Evolutionary conservation across 2,113 vertebrate genomes (phyloP).

Genomic region (Crotalus horridus): DNA sequence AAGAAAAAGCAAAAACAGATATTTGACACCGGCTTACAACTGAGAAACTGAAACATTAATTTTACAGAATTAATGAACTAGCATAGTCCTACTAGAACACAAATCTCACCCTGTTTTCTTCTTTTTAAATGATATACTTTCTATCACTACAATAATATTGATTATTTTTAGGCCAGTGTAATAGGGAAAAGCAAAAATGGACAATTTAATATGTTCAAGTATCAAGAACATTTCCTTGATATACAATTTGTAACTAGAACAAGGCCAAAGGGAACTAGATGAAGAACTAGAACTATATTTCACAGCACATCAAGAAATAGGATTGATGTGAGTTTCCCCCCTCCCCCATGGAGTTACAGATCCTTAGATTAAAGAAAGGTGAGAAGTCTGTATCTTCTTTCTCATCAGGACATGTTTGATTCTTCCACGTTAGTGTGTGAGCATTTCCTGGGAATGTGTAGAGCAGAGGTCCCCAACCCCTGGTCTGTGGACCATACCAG

Average conservation of each 20-base stretch:
- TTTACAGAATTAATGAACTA: not conserved
- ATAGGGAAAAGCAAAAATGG: not conserved
- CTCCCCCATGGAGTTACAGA: not conserved
- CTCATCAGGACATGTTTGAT: not conserved
- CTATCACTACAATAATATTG: not conserved
- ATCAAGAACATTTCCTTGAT: not conserved
- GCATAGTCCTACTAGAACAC: not conserved
- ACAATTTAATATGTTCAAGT: not conserved
- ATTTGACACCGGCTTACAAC: not conserved
- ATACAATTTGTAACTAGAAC: not conserved
- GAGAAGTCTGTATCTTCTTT: not conserved
- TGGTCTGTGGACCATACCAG: too few species aligned
- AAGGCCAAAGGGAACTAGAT: not conserved
- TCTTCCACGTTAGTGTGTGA: not conserved
- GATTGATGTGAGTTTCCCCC: not conserved
- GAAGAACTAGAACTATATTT: not conserved
- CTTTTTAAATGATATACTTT: not conserved
- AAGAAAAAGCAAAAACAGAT: conserved; percentile 34
- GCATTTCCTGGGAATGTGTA: not conserved
- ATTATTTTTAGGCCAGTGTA: not conserved
- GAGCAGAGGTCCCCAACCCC: too few species aligned
- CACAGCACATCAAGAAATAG: not conserved
- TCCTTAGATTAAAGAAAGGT: not conserved
- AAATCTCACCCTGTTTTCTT: not conserved
- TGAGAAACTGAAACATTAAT: not conserved